A percentile compares a stretch with the other conserved stretches of the same genome.
Evolutionary conservation across 2,888 invertebrate species (phyloP).

Genomic region (Tolmerus cingulatus): DNA sequence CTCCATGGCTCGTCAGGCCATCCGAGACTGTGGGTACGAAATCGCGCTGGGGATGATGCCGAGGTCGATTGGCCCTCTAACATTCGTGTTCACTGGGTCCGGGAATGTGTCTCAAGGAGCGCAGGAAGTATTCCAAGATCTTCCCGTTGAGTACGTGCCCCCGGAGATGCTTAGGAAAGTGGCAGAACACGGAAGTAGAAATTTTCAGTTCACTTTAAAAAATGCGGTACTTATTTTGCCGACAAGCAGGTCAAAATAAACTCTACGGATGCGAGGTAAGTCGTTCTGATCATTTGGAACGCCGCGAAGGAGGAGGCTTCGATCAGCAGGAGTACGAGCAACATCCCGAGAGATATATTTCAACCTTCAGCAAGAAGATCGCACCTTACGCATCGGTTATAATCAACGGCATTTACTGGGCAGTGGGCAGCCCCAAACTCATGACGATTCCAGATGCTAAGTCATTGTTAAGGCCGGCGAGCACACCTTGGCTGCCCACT

Average conservation of each 20-base stretch:
- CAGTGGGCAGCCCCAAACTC: constrained; percentile 93
- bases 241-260: constrained; percentile 81
- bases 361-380: constrained; percentile 95
- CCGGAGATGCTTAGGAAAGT: constrained; percentile 95
- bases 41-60: constrained; percentile 96
- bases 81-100: constrained; percentile 97
- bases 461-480: constrained; percentile 83
- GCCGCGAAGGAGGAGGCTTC: constrained; percentile 92
- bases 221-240: not conserved
- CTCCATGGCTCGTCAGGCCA: constrained; percentile 96
- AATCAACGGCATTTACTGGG: constrained; percentile 99
- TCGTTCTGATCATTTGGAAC: constrained; percentile 89
- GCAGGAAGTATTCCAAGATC: constrained; percentile 93
- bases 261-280: constrained; percentile 96
- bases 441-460: constrained; percentile 98
- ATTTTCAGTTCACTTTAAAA: not conserved
- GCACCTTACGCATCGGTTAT: constrained; percentile 98
- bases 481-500: constrained; percentile 92
- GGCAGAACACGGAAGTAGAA: constrained; percentile 92
- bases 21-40: constrained; percentile 99
- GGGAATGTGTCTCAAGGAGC: constrained; percentile 96
- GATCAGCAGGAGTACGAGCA: constrained; percentile 88
- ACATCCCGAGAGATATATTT: constrained; percentile 92
- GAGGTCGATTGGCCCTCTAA: constrained; percentile 94
- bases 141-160: constrained; percentile 97